These are phyloP conservation scores for Rhopalosiphum nymphaeae DNA, from an alignment of 2,888 invertebrate species.

Conservation along the genomic window DNA sequence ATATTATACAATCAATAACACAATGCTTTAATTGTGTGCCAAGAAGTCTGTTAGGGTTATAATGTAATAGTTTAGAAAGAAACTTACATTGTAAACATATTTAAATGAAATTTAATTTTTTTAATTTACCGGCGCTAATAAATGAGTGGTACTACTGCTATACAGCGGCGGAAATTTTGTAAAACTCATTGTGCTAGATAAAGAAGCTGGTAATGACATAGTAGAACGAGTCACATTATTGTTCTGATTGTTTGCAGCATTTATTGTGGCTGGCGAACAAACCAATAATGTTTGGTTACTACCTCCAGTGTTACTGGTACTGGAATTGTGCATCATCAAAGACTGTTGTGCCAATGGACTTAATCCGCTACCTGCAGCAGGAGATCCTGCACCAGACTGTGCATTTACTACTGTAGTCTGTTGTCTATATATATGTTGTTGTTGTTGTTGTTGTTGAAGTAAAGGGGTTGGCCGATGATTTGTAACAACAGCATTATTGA, in stretches of 20 bases:
- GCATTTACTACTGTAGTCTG: slow-evolving; percentile 22
- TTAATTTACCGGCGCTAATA: slow-evolving; percentile 47
- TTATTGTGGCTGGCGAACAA: slow-evolving; percentile 47
- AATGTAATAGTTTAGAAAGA: not conserved
- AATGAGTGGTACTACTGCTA: slow-evolving; percentile 36
- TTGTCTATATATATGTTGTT: slow-evolving; percentile 45
- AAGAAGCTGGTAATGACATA: slow-evolving; percentile 8
- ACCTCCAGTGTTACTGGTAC: slow-evolving; percentile 20
- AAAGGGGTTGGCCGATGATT: slow-evolving; percentile 43
- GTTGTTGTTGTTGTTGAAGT: slow-evolving; percentile 17
- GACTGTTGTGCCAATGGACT: slow-evolving; percentile 35
- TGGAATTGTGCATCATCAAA: slow-evolving; percentile 53
- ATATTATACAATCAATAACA: not conserved
- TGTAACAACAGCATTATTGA: not conserved
- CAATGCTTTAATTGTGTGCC: not conserved
- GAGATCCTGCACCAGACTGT: slow-evolving; percentile 18
- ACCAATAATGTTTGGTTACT: slow-evolving; percentile 57
- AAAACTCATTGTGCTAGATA: slow-evolving; percentile 44
- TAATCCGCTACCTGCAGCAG: slow-evolving; percentile 21
- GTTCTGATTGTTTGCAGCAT: slow-evolving; percentile 43
- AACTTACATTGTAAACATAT: slow-evolving; percentile 11
- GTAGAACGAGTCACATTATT: slow-evolving; percentile 39
- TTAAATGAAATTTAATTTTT: not conserved
- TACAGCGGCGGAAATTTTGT: slow-evolving; percentile 46
- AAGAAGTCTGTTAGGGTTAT: not conserved